phyloP scores from a whole-genome alignment of 2,113 vertebrate genomes.

The Potamarius usumacintae region DNA sequence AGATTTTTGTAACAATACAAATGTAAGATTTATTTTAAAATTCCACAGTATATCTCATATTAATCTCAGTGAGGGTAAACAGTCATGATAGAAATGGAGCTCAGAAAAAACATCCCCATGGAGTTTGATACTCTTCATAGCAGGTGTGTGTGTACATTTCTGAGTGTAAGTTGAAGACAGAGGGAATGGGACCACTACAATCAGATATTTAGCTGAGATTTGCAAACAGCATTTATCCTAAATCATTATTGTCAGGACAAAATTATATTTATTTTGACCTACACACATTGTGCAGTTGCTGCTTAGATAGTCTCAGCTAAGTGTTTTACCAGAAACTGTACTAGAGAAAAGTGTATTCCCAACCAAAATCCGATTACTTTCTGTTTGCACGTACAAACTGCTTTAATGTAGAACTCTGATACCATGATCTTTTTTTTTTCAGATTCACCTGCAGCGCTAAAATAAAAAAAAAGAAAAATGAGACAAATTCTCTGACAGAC shows the following conservation, averaged over 20 bases:
- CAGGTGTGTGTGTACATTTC: background rate
- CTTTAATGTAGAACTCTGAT: constrained; percentile 3
- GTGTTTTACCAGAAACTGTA: background rate
- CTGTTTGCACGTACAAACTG: constrained; percentile 2
- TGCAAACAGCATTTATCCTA: background rate
- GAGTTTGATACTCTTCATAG: background rate
- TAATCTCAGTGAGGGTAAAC: background rate
- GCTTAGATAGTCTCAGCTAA: background rate
- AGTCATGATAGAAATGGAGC: background rate
- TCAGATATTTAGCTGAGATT: background rate
- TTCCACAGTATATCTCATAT: background rate
- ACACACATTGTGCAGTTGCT: background rate
- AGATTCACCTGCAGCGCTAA: constrained; percentile 26
- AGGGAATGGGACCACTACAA: background rate
- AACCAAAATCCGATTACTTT: background rate
- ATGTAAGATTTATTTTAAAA: background rate
- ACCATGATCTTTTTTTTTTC: constrained; percentile 4
- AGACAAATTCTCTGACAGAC: constrained; percentile 65
- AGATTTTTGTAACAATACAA: background rate
- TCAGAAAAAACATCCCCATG: background rate
- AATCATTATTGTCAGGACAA: background rate
- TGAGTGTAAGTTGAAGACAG: background rate
- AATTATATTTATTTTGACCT: background rate
- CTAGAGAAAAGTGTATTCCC: background rate
- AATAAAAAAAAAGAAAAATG: constrained; percentile 19